Percentiles rank a stretch among this genome's conserved stretches.
phyloP scores from a whole-genome alignment of 2,113 vertebrate species.

The Xenus cinereus region DNA sequence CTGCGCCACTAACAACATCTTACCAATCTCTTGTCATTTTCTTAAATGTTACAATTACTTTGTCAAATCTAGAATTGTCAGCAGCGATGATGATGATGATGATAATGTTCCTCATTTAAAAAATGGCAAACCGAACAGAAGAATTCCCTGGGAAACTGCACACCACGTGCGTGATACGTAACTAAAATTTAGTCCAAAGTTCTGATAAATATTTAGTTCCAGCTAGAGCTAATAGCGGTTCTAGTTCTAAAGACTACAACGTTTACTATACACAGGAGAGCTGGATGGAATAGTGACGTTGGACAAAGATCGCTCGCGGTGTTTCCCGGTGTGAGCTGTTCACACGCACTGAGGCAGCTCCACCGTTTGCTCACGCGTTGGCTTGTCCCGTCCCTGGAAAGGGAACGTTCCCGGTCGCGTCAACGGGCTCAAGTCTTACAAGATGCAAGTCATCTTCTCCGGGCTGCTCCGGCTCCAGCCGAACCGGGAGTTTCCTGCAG shows the following conservation, averaged over 20 bases:
- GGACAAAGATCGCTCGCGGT: neutral
- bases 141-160: neutral
- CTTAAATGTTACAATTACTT: neutral
- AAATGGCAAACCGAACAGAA: neutral
- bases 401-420: neutral
- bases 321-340: neutral
- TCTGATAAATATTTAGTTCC: neutral
- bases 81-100: neutral
- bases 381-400: neutral
- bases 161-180: neutral
- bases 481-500: neutral
- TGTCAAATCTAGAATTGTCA: neutral
- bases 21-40: neutral
- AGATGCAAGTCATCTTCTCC: neutral
- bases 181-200: neutral
- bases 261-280: neutral
- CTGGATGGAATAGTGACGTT: neutral
- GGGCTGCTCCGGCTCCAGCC: neutral
- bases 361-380: rapidly evolving
- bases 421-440: rapidly evolving
- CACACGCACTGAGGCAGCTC: neutral
- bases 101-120: neutral
- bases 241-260: neutral
- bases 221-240: neutral
- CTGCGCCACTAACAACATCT: neutral